A percentile compares a stretch with the other conserved stretches of the same genome.
These are phyloP conservation scores for Aphelocoma californica DNA, from an alignment of 2,797 vertebrate genomes.

Conservation along the genomic window DNA sequence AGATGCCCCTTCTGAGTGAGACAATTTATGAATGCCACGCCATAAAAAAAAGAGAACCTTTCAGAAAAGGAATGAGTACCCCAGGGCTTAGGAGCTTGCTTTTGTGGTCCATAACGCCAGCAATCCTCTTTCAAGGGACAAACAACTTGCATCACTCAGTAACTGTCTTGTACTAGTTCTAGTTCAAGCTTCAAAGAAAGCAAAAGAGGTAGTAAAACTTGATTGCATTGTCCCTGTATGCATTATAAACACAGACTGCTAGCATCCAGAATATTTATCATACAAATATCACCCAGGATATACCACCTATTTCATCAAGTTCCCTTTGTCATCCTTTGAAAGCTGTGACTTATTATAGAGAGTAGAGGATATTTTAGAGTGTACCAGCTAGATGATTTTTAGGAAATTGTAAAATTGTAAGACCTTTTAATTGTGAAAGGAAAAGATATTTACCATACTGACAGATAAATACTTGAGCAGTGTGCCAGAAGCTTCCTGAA, in stretches of 20 bases:
- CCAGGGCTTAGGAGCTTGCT: neutral
- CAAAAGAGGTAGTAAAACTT: neutral
- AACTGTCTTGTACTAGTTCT: neutral
- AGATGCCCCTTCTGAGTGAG: neutral
- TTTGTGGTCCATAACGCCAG: neutral
- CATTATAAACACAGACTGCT: neutral
- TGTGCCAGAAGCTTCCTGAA: conserved; percentile 3
- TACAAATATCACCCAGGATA: neutral
- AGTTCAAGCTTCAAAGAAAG: neutral
- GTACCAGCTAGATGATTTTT: neutral
- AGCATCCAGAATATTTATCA: neutral
- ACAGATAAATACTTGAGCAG: neutral
- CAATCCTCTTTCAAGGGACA: neutral
- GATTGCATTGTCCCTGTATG: neutral
- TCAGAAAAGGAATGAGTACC: neutral
- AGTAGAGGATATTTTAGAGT: neutral
- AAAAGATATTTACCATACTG: neutral
- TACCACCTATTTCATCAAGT: neutral
- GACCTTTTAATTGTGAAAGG: neutral
- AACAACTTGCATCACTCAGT: neutral
- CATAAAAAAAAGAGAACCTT: neutral
- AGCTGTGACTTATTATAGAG: neutral
- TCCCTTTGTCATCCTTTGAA: neutral
- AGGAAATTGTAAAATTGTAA: neutral
- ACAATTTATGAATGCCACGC: neutral